Conservation (phyloP, 2,797 vertebrate genomes). For the Lophius americanus region DNA sequence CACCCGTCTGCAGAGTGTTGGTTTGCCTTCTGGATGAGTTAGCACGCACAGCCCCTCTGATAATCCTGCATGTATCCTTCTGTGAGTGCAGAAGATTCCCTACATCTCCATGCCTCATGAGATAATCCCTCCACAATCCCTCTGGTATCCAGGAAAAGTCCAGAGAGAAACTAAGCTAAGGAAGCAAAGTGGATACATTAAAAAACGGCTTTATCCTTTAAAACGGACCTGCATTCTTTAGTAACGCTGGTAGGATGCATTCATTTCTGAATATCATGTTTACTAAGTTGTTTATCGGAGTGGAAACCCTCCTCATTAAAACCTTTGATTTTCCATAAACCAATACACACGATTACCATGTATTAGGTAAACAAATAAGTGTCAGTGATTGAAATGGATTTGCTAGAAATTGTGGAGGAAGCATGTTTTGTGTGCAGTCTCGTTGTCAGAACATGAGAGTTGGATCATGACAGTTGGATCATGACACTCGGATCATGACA, state of each 20-base stretch:
- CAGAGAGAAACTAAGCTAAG: conserved; percentile 4
- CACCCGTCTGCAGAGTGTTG: conserved; percentile 23
- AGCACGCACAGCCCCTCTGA: not conserved
- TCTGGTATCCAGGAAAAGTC: conserved; percentile 5
- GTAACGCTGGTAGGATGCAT: not conserved
- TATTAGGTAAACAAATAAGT: not conserved
- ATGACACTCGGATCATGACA: too few species aligned
- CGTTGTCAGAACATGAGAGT: conserved; percentile 32
- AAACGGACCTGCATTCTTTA: not conserved
- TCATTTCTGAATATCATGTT: conserved; percentile 2
- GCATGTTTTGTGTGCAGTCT: conserved; percentile 24
- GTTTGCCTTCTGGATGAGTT: conserved; percentile 27
- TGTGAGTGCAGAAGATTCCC: conserved; percentile 7
- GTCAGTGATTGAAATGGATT: conserved; percentile 2
- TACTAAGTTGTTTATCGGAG: conserved; percentile 22
- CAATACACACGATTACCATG: not conserved
- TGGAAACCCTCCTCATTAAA: conserved; percentile 1
- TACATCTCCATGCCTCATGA: conserved; percentile 10
- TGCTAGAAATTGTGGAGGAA: not conserved
- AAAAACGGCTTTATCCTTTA: not conserved
- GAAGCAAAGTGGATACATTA: conserved; percentile 9
- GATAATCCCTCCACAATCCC: conserved; percentile 50
- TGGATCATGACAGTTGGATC: conserved; percentile 50
- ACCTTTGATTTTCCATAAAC: conserved; percentile 9
- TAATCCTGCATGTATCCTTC: conserved; percentile 37